Base-by-base conservation (phyloP, 2,797 vertebrate species). In the Echeneis naucrates region DNA sequence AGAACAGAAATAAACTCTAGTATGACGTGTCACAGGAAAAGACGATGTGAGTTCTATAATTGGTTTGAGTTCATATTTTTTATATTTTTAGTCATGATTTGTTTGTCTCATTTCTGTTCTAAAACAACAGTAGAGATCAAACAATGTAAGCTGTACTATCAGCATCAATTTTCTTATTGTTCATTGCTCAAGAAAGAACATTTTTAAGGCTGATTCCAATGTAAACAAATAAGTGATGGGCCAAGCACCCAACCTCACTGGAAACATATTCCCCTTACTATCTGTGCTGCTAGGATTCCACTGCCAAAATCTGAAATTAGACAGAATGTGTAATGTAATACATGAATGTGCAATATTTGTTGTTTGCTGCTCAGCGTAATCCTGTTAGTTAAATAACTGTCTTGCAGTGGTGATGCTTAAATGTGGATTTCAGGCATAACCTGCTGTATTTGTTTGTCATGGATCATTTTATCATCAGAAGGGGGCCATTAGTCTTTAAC, bases 1-100 rank as follows among this genome's bases (percentile, higher is more conserved):
- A 61, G 14, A 42, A 38, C 38, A 66, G 44, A 24, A 50, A 60
- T 59, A 23, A 67, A 52, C 30, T 58, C 17, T 33, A 8, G 24
- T 26, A 50, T 33, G 26, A 62, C 32, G 52, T 69, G 27, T 4
- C 21, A 17, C 11, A 54, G 8, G 14, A 33, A 1, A 23, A 44
- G 44, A 51, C 0, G 21, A 8, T 5, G 32, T 44, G 38, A 59
- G 48, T 3, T 32, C 21, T 33, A n/a, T 32, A 13, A n/a, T 52
- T 35, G 11, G 51, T 51, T 51, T 51, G 27, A 4, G 16, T 51
- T 51, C 17, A 13, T 1, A n/a, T n/a, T n/a, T n/a, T n/a, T n/a
- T n/a, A n/a, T n/a, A n/a, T 30, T 54, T 16, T 19, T 52, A 4
- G 1, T 53, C 19, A 8, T 57, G 4, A 23, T 5, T 52, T 40